phyloP scores from a whole-genome alignment of 2,113 vertebrate genomes.

The Centropus bengalensis region DNA sequence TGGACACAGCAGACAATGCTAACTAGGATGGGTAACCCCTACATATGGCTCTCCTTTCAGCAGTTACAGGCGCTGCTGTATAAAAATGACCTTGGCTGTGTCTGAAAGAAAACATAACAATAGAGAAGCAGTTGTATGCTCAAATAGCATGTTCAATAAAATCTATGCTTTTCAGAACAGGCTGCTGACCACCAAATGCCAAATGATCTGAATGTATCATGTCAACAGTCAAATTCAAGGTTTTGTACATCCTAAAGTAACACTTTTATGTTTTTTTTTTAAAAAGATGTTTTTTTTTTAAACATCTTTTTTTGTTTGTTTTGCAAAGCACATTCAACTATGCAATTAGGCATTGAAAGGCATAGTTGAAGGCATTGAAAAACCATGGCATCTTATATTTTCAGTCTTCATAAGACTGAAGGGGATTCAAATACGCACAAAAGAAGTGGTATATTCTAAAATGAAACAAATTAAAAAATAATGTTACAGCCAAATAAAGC shows the following conservation, averaged over 20 bases:
- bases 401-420: background rate
- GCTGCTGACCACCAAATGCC: background rate
- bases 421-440: background rate
- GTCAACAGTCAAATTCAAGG: background rate
- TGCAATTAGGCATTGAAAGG: rapidly evolving
- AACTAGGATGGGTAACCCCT: background rate
- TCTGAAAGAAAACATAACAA: background rate
- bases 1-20: background rate
- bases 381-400: background rate
- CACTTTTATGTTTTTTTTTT: background rate
- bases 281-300: background rate
- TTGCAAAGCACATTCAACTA: background rate
- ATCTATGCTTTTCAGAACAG: background rate
- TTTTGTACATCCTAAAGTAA: background rate
- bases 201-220: background rate
- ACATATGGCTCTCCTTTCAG: background rate
- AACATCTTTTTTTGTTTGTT: background rate
- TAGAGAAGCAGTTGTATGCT: background rate
- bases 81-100: background rate
- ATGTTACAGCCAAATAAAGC: background rate
- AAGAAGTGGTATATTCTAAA: background rate
- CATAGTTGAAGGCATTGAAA: background rate
- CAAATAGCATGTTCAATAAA: background rate
- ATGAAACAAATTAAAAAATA: background rate
- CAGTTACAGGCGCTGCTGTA: background rate